A percentile compares a stretch with the other conserved stretches of the same genome.
phyloP scores from a whole-genome alignment of 1,140 invertebrate species.

The Drosophila varians region DNA sequence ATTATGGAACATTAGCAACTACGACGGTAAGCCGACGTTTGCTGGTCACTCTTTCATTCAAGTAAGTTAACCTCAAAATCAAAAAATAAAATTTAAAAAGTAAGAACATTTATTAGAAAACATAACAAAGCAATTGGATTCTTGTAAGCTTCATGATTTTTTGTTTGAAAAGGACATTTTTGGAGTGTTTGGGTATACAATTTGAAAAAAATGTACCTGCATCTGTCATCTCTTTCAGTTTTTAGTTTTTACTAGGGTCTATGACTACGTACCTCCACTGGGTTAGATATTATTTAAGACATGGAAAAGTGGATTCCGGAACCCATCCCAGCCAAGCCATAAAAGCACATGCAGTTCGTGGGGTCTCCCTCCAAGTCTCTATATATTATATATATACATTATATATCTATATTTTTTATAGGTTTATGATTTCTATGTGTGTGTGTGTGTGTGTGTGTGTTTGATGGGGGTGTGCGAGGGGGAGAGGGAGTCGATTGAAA shows the following conservation, averaged over 20 bases:
- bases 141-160: neutral
- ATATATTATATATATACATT: constrained; percentile 19
- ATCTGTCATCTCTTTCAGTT: neutral
- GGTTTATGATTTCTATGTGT: constrained; percentile 2
- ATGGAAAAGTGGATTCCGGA: neutral
- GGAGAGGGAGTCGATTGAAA: neutral
- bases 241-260: neutral
- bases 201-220: constrained; percentile 16
- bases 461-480: neutral
- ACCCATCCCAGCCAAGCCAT: constrained; percentile 16
- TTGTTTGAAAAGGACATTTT: neutral
- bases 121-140: neutral
- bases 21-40: constrained; percentile 11
- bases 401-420: constrained; percentile 5
- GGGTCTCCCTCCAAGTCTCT: constrained; percentile 9
- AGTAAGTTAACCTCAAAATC: neutral
- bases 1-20: constrained; percentile 9
- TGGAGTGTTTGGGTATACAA: neutral
- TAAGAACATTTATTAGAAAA: neutral
- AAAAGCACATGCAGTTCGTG: constrained; percentile 34
- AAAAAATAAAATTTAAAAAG: neutral
- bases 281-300: neutral
- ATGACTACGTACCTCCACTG: constrained; percentile 30
- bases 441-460: constrained; percentile 8
- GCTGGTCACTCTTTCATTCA: neutral